Evolutionary conservation across 2,113 vertebrate genomes (phyloP).

Genomic region (Oncorhynchus nerka): DNA sequence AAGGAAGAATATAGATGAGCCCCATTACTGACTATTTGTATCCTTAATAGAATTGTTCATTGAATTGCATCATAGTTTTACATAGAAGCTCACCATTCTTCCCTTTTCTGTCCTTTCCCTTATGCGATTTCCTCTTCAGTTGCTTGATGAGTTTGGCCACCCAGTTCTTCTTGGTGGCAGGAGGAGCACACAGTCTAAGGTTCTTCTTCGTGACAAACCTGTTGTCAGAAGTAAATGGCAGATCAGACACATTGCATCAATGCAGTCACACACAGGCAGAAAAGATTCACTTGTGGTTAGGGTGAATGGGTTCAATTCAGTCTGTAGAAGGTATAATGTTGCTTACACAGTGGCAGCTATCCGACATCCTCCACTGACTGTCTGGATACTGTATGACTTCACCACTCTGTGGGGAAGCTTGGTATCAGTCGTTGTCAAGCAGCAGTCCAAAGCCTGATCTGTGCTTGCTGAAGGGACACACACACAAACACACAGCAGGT

Average conservation of each 20-base stretch:
- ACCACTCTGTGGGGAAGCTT: conserved; percentile 27
- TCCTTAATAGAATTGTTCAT: neutral
- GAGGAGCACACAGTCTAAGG: conserved; percentile 36
- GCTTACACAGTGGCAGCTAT: conserved; percentile 50
- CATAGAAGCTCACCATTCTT: conserved; percentile 6
- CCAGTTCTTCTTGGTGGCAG: conserved; percentile 34
- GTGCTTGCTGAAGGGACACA: conserved; percentile 23
- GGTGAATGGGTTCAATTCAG: no score
- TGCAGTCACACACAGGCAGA: no score
- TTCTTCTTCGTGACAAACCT: conserved; percentile 45
- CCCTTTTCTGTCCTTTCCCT: neutral
- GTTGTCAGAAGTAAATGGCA: neutral
- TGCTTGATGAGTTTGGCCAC: conserved; percentile 31
- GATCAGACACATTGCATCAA: neutral
- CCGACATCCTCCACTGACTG: conserved; percentile 19
- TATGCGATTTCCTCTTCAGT: neutral
- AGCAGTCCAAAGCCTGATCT: conserved; percentile 45
- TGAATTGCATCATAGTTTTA: neutral
- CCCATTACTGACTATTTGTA: neutral
- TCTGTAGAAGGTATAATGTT: neutral
- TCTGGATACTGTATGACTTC: conserved; percentile 35
- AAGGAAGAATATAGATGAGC: neutral
- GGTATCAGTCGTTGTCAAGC: conserved; percentile 26
- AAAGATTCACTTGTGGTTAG: no score
- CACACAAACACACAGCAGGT: neutral